Base-by-base conservation (phyloP, 2,888 invertebrate species). In the Dascillus cervinus region DNA sequence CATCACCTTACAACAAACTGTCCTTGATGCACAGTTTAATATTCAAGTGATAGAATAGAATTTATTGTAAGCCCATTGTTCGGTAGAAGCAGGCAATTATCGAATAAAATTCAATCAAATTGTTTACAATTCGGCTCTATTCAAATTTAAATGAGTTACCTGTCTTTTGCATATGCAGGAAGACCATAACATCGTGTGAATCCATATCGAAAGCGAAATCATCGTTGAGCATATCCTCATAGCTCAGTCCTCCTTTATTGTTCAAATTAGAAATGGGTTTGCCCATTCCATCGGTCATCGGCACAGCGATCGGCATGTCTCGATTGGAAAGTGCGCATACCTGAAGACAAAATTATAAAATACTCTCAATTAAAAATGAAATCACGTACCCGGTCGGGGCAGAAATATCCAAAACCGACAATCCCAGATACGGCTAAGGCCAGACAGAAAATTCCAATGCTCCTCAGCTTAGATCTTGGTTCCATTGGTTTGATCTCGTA, bases 101-200 rank as follows among this genome's bases (percentile, higher is more conserved):
- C n/a, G n/a, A n/a, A n/a, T n/a, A n/a, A n/a, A n/a, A n/a, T n/a
- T n/a, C n/a, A n/a, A n/a, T n/a, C n/a, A n/a, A n/a, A n/a, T n/a
- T n/a, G n/a, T n/a, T n/a, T n/a, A n/a, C 8, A 31, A 26, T 14
- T 9, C 20, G 1, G 4, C 4, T 15, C 6, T 3, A 26, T 15
- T 13, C 3, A 24, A 26, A 8, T 9, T 3, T 13, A 10, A 26
- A 10, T 11, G n/a, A 13, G 55, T 53, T 45, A 70, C 72, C 97
- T 29, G 97, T 98, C 71, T 98, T 98, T 67, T 98, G 98, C 64
- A 98, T 96, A 65, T 98, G 97, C 47, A 98, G 70, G 75, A 98
- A 80, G 31, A 98, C 96, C 75, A 98, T 86, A 33, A 98, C 97
- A 70, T 98, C 97, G 56, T 89, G 86, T 6, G 86, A 87, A 60